These are phyloP conservation scores for Thyatira batis DNA, from an alignment of 2,888 invertebrate species.

Conservation along the genomic window DNA sequence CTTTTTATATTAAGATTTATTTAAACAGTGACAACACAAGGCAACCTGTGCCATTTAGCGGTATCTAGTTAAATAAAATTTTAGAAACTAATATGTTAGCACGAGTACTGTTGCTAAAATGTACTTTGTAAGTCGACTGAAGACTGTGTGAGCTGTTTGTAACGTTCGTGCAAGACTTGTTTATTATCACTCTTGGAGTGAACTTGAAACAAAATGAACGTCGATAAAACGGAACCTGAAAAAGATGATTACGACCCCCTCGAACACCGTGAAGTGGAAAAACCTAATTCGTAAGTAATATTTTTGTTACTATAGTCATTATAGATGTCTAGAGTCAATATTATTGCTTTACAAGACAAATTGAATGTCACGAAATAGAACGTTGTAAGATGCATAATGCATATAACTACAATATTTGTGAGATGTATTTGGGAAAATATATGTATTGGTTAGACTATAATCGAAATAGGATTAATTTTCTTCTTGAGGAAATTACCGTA, in stretches of 20 bases:
- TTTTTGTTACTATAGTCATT: too few relatives aligned
- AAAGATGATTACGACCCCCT: conserved; percentile 65
- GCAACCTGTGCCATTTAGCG: not conserved
- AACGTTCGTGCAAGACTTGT: conserved; percentile 2
- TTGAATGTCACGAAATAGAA: not conserved
- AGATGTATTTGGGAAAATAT: too few relatives aligned
- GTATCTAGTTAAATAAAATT: not conserved
- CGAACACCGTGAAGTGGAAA: conserved; percentile 68
- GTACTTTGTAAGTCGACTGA: not conserved
- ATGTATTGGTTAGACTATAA: too few relatives aligned
- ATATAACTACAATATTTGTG: too few relatives aligned
- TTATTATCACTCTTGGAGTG: conserved; percentile 19
- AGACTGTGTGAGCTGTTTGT: not conserved
- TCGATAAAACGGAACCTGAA: conserved; percentile 27
- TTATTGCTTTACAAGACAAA: not conserved
- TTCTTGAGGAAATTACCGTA: too few relatives aligned
- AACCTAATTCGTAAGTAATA: conserved; percentile 74
- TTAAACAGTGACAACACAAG: not conserved
- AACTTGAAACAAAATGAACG: conserved; percentile 34
- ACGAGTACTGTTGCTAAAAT: not conserved
- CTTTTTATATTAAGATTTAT: not conserved
- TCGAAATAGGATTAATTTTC: too few relatives aligned
- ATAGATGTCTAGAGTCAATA: too few relatives aligned
- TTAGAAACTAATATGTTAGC: not conserved
- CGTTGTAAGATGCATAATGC: too few relatives aligned